A percentile compares a stretch with the other conserved stretches of the same genome.
phyloP scores from a whole-genome alignment of 1,140 invertebrate genomes.

The Holcopasites calliopsidis region DNA sequence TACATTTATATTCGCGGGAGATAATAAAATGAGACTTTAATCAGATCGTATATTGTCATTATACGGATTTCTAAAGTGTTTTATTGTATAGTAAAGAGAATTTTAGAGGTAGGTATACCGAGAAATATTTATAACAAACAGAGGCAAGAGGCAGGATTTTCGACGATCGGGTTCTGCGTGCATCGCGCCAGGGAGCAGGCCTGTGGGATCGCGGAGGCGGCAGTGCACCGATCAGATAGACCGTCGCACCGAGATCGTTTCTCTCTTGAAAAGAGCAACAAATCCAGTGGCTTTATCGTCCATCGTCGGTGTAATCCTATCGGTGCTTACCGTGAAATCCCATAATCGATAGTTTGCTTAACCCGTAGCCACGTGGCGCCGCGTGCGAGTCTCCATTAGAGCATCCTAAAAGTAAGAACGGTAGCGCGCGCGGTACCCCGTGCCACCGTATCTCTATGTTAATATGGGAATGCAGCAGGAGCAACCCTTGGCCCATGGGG shows the following conservation, averaged over 20 bases:
- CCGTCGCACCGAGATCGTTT: slow-evolving; percentile 38
- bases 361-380: slow-evolving; percentile 77
- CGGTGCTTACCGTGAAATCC: slow-evolving; percentile 79
- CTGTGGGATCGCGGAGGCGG: neutral
- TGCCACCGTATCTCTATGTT: slow-evolving; percentile 77
- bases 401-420: slow-evolving; percentile 48
- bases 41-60: too few relatives aligned
- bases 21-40: too few relatives aligned
- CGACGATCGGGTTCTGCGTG: neutral
- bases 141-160: slow-evolving; percentile 8
- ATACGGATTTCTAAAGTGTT: too few relatives aligned
- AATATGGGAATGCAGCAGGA: slow-evolving; percentile 74
- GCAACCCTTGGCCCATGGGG: slow-evolving; percentile 66
- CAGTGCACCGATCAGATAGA: slow-evolving; percentile 49
- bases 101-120: too few relatives aligned
- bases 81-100: too few relatives aligned
- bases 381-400: slow-evolving; percentile 76
- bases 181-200: neutral
- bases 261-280: slow-evolving; percentile 75
- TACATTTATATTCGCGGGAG: too few relatives aligned
- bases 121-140: too few relatives aligned
- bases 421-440: slow-evolving; percentile 37
- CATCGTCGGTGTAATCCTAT: slow-evolving; percentile 77
- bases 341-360: slow-evolving; percentile 80
- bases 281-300: slow-evolving; percentile 78